These are phyloP conservation scores for Magallana gigas DNA, from an alignment of 1,140 invertebrate species.

Conservation along the genomic window DNA sequence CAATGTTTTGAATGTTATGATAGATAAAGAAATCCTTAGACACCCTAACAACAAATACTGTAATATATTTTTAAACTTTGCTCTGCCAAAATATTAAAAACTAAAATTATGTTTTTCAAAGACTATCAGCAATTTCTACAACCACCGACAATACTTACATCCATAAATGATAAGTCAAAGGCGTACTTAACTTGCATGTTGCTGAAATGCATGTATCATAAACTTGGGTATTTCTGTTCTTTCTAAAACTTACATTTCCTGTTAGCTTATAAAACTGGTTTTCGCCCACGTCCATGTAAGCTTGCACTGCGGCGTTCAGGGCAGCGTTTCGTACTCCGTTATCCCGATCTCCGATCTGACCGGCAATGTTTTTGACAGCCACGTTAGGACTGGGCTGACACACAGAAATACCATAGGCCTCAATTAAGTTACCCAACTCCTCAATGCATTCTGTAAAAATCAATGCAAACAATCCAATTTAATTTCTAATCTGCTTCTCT, in stretches of 20 bases:
- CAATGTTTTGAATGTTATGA: too few species aligned
- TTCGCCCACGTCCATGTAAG: conserved; percentile 91
- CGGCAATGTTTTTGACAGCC: conserved; percentile 94
- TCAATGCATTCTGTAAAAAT: conserved; percentile 90
- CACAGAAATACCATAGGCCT: conserved; percentile 90
- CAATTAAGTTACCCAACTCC: conserved; percentile 92
- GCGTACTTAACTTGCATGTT: too few species aligned
- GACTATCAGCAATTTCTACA: too few species aligned
- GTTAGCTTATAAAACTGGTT: conserved; percentile 95
- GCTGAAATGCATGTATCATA: too few species aligned
- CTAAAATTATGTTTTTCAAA: too few species aligned
- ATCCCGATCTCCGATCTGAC: conserved; percentile 96
- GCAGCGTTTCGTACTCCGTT: conserved; percentile 97
- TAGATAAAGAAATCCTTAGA: too few species aligned
- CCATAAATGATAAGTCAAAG: too few species aligned
- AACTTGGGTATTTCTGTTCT: neutral
- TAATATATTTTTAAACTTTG: too few species aligned
- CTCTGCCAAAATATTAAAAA: too few species aligned
- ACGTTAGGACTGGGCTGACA: conserved; percentile 88
- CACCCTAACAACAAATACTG: too few species aligned
- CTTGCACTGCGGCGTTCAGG: conserved; percentile 94
- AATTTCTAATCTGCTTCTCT: too few species aligned
- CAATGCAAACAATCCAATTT: neutral
- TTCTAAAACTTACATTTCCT: conserved; percentile 86
- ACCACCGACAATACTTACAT: too few species aligned